Conservation (phyloP, 2,113 vertebrate species). For the Thamnophis sirtalis region DNA sequence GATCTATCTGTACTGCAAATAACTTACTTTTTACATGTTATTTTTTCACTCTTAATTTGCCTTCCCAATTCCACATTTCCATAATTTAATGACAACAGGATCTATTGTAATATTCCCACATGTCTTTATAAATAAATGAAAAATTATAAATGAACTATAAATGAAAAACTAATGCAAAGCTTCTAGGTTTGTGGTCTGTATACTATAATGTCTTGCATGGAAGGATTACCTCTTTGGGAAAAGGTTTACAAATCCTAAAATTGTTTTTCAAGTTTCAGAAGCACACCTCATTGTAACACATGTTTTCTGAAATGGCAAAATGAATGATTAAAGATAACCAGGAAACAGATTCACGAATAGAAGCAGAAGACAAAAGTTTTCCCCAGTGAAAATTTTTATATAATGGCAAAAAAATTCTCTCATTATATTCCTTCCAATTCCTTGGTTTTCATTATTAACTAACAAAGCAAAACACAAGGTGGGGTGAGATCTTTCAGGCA, state of each 20-base stretch:
- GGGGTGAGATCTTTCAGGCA: conserved; percentile 12
- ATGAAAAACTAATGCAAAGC: neutral
- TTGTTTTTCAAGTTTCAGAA: neutral
- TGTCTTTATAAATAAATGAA: neutral
- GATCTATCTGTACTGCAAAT: neutral
- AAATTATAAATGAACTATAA: too few relatives aligned
- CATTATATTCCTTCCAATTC: neutral
- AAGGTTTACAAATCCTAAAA: neutral
- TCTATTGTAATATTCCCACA: neutral
- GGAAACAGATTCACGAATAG: neutral
- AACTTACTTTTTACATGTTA: neutral
- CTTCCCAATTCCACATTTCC: neutral
- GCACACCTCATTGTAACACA: neutral
- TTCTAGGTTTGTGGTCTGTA: neutral
- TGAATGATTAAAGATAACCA: neutral
- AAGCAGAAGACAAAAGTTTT: neutral
- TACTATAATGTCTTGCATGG: neutral
- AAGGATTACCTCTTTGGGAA: neutral
- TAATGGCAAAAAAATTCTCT: neutral
- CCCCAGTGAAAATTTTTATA: neutral
- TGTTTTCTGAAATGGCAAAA: neutral
- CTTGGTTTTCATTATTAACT: neutral
- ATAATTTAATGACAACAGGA: neutral
- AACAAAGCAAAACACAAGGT: conserved; percentile 19
- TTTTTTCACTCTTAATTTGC: neutral